phyloP scores from a whole-genome alignment of 2,113 vertebrate genomes.

The Felis catus region DNA sequence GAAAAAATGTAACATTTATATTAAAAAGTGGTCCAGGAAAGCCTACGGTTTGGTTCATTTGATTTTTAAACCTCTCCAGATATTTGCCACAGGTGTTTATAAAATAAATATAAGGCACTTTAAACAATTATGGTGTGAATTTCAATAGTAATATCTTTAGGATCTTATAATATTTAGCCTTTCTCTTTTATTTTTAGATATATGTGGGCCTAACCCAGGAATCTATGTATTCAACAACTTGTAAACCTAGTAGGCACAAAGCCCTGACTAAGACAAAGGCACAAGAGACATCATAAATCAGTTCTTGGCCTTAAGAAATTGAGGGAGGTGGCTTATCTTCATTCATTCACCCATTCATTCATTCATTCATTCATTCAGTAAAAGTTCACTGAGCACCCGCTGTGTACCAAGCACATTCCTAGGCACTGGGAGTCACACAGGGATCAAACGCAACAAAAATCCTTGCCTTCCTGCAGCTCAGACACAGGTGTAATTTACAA shows the following conservation, averaged over 20 bases:
- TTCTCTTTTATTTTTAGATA: neutral
- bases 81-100: slow-evolving; percentile 9
- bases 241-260: neutral
- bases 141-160: neutral
- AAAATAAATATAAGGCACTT: slow-evolving; percentile 35
- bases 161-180: neutral
- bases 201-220: neutral
- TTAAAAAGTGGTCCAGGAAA: slow-evolving; percentile 16
- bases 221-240: neutral
- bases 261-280: neutral
- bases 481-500: neutral
- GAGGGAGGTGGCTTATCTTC: neutral
- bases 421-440: neutral
- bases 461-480: neutral
- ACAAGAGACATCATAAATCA: neutral
- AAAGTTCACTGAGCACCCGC: neutral
- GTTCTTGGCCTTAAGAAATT: neutral
- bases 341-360: neutral
- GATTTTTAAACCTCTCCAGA: slow-evolving; percentile 33
- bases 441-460: neutral
- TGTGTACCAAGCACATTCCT: neutral
- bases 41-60: neutral
- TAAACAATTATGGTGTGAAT: neutral
- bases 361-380: neutral
- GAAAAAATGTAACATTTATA: neutral